phyloP scores from a whole-genome alignment of 2,888 invertebrate species.

The Halictus quadricinctus region DNA sequence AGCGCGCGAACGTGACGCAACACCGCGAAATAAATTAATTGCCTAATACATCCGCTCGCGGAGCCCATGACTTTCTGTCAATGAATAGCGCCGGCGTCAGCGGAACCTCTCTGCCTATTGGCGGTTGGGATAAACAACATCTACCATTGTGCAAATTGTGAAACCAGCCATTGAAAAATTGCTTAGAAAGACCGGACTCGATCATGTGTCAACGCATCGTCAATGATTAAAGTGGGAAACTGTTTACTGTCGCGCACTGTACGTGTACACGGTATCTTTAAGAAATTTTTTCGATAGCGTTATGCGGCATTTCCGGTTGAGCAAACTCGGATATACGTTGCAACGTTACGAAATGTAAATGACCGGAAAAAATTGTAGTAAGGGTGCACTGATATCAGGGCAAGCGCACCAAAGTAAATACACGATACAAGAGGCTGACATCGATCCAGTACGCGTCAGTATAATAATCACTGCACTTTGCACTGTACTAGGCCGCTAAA shows the following conservation, averaged over 20 bases:
- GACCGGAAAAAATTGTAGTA: constrained; percentile 7
- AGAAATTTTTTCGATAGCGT: neutral
- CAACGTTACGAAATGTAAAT: constrained; percentile 25
- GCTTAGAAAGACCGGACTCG: neutral
- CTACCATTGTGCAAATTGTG: neutral
- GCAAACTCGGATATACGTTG: neutral
- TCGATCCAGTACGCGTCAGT: constrained; percentile 65
- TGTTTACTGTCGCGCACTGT: constrained; percentile 1
- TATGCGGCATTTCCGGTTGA: neutral
- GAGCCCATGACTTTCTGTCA: constrained; percentile 33
- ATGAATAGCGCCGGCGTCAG: constrained; percentile 9
- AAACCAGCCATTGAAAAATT: neutral
- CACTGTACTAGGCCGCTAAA: constrained; percentile 65
- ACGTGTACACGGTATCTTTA: neutral
- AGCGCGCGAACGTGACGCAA: constrained; percentile 70
- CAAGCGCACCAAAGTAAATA: constrained; percentile 59
- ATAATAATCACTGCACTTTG: constrained; percentile 76
- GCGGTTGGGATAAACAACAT: neutral
- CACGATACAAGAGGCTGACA: constrained; percentile 47
- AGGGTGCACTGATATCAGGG: constrained; percentile 35
- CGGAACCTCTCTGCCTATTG: neutral
- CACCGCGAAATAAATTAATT: constrained; percentile 71
- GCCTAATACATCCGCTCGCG: constrained; percentile 61
- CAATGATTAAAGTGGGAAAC: neutral
- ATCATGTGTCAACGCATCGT: neutral